Conservation (phyloP, 1,140 invertebrate genomes). For the Phymastichus coffea region DNA sequence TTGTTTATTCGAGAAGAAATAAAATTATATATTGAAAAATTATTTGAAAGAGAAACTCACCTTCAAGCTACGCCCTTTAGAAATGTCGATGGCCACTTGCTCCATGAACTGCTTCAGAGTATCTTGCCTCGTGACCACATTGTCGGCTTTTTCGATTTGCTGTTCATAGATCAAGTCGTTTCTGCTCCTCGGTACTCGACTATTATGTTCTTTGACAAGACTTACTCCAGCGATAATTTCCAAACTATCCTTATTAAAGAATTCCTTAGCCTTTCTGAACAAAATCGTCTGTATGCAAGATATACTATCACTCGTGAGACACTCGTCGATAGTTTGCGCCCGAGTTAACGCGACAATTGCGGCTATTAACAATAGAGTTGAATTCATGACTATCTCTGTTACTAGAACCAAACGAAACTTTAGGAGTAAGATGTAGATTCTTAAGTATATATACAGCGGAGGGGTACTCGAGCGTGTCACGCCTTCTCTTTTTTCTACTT, state of each 20-base stretch:
- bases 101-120: slow-evolving; percentile 63
- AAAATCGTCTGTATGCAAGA: slow-evolving; percentile 64
- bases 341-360: background rate
- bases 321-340: slow-evolving; percentile 53
- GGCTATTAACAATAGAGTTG: too few species aligned
- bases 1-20: too few species aligned
- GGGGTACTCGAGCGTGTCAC: background rate
- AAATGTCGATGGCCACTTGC: slow-evolving; percentile 59
- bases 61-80: slow-evolving; percentile 59
- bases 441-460: slow-evolving; percentile 3
- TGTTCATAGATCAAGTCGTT: slow-evolving; percentile 52
- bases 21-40: background rate
- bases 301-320: slow-evolving; percentile 65
- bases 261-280: slow-evolving; percentile 61
- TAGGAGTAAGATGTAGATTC: slow-evolving; percentile 4
- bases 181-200: slow-evolving; percentile 46
- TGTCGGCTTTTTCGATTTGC: slow-evolving; percentile 54
- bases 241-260: slow-evolving; percentile 62
- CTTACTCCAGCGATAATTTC: slow-evolving; percentile 61
- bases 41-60: slow-evolving; percentile 39
- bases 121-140: slow-evolving; percentile 58
- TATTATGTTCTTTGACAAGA: slow-evolving; percentile 55
- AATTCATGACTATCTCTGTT: too few species aligned
- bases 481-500: background rate
- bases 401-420: too few species aligned